A percentile compares a stretch with the other conserved stretches of the same genome.
These are phyloP conservation scores for Artemia sinica DNA, from an alignment of 2,888 invertebrate species.

Conservation along the genomic window DNA sequence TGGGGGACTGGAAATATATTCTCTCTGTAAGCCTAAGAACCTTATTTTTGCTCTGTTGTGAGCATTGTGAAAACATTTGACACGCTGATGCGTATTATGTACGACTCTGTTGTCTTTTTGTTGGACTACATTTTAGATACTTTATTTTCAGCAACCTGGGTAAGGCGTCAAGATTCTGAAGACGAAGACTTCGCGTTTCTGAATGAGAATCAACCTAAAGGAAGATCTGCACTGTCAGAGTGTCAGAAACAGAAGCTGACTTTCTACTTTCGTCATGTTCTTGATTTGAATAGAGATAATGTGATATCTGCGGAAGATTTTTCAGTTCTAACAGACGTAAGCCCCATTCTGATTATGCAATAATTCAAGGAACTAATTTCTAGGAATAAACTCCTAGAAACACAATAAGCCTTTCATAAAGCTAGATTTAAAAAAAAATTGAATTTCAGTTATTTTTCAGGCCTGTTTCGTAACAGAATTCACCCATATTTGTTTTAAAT, in stretches of 20 bases:
- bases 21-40: too few species aligned
- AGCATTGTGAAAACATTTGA: too few species aligned
- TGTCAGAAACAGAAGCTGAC: conserved; percentile 51
- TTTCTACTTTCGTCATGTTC: conserved; percentile 49
- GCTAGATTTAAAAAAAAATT: background rate
- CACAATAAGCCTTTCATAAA: background rate
- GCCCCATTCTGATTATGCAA: conserved; percentile 18
- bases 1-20: too few species aligned
- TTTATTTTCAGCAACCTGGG: conserved; percentile 16
- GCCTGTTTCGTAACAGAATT: background rate
- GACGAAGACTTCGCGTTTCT: conserved; percentile 29
- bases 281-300: conserved; percentile 54
- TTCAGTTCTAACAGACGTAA: conserved; percentile 47
- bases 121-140: too few species aligned
- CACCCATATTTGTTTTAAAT: too few species aligned
- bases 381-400: background rate
- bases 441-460: background rate
- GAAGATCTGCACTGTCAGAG: conserved; percentile 28
- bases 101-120: too few species aligned
- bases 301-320: conserved; percentile 52
- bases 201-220: conserved; percentile 26
- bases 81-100: too few species aligned
- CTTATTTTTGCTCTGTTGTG: too few species aligned
- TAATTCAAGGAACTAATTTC: background rate
- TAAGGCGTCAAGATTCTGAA: conserved; percentile 19